Base-by-base conservation (phyloP, 2,113 vertebrate species). In the Corythoichthys intestinalis region DNA sequence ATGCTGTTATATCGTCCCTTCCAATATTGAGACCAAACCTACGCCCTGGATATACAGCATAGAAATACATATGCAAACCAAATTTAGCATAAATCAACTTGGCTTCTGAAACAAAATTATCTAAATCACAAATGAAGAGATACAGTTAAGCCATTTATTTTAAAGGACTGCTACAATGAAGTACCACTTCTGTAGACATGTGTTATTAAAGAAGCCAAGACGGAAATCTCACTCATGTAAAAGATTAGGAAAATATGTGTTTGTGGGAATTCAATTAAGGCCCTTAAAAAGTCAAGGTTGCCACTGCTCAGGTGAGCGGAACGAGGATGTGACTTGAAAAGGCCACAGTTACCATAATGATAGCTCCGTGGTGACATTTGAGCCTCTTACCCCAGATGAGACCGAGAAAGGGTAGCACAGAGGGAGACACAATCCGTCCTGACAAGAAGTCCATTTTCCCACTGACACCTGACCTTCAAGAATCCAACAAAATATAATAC, bases 381-480 rank as follows among this genome's bases (percentile, higher is more conserved):
- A 72, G 77, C 77, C 57, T 74, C 87, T 90, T 86, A 90, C 87
- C 86, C 70, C 67, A 83, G 68, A 86, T 74, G 73, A 89, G 65
- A 71, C 75, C 76, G 47, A 87, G 69, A 73, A 86, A 81, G 57
- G 70, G 78, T 63, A 85, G 71, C 57, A 59, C 66, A 12, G 75
- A 79, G 69, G 66, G 53, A 72, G 69, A 78, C 71, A 76, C 41
- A 71, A 80, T 83, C 78, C 78, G 77, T 48, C 77, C 54, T 63
- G 85, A 84, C 72, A 76, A 75, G 66, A 83, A 64, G 76, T 78
- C 82, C 87, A 90, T 89, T 78, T 77, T 76, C 69, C 68, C 58
- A 6, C 54, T 66, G 82, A 80, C 72, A 72, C 65, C 73, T 73
- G 78, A 77, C 74, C 76, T 83, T 79, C 50, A 7, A 47, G 39